Conservation (phyloP, 2,797 vertebrate species). For the Psittacula echo region DNA sequence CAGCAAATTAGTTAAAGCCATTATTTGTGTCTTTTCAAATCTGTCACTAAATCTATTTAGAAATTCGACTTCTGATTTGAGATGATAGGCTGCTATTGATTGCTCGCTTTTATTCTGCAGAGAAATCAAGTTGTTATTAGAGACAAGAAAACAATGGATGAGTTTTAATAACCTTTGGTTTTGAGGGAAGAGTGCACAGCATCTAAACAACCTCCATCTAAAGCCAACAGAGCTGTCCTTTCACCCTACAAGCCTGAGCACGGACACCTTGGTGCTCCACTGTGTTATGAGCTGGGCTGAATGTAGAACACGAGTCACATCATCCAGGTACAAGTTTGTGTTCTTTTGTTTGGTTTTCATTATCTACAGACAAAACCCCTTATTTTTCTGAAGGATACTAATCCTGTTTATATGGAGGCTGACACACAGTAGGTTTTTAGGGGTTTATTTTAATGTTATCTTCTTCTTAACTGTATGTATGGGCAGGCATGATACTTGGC, state of each 20-base stretch:
- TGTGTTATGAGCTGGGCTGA: background rate
- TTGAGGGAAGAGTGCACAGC: background rate
- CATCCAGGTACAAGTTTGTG: background rate
- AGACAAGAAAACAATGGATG: background rate
- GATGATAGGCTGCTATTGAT: background rate
- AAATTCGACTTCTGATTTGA: background rate
- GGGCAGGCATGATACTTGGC: background rate
- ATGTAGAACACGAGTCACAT: background rate
- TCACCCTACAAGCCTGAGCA: background rate
- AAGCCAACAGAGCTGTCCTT: background rate
- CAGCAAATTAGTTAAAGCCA: background rate
- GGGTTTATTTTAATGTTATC: background rate
- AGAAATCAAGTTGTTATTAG: background rate
- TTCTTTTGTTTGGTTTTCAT: background rate
- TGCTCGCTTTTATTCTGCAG: background rate
- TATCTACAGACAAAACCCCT: background rate
- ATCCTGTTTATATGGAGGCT: background rate
- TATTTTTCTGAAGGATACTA: background rate
- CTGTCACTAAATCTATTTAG: background rate
- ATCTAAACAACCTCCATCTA: background rate
- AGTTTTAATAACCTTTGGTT: background rate
- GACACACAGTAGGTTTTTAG: background rate
- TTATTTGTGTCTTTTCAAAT: background rate
- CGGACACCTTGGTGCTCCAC: accelerated
- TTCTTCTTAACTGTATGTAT: background rate